Percentiles rank a stretch among this genome's conserved stretches.
Evolutionary conservation across 2,113 vertebrate genomes (phyloP).

Genomic region (Platysternon megacephalum): DNA sequence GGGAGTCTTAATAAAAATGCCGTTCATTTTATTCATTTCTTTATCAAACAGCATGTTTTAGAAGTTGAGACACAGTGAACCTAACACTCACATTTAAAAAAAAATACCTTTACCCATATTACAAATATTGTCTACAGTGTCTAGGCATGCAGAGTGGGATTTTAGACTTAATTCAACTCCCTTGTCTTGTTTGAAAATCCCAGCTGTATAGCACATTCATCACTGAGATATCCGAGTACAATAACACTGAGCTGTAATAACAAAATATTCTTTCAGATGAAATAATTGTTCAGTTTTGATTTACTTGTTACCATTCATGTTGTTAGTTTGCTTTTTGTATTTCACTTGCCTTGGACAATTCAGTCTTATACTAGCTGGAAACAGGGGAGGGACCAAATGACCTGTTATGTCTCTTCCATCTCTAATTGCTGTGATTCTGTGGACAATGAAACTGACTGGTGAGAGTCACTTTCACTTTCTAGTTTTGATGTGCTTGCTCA

Average conservation of each 20-base stretch:
- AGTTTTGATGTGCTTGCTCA: not conserved
- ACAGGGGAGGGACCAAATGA: not conserved
- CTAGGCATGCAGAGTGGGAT: not conserved
- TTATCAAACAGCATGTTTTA: slow-evolving; percentile 20
- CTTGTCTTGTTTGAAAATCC: not conserved
- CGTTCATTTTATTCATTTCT: slow-evolving; percentile 19
- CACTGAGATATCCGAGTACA: not conserved
- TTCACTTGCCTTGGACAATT: not conserved
- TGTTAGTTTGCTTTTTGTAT: not conserved
- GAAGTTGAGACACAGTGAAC: slow-evolving; percentile 6
- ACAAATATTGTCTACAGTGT: slow-evolving; percentile 14
- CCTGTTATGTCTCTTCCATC: not conserved
- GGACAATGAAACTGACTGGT: not conserved
- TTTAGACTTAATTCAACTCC: slow-evolving; percentile 15
- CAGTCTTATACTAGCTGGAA: not conserved
- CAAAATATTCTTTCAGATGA: not conserved
- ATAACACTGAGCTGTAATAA: not conserved
- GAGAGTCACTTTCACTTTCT: not conserved
- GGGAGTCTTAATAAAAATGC: not conserved
- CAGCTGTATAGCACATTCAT: not conserved
- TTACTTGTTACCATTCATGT: not conserved
- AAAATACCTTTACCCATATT: not conserved
- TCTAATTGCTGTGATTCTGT: accelerated
- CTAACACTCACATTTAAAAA: not conserved
- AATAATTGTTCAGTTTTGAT: not conserved